Base-by-base conservation (phyloP, 1,140 invertebrate genomes). In the Agrypnia vestita region DNA sequence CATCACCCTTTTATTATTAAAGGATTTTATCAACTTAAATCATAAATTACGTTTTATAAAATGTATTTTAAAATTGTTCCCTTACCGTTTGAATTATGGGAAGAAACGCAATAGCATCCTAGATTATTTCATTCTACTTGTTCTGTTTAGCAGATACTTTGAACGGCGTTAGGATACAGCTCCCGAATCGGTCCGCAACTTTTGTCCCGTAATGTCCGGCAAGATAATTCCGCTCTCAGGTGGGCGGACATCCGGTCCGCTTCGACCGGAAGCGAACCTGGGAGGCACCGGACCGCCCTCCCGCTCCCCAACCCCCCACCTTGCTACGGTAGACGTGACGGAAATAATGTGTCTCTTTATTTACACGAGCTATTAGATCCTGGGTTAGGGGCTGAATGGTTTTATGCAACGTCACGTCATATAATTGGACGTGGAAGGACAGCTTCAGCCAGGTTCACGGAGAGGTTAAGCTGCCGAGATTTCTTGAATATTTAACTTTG, bases 181-280 rank as follows among this genome's bases (percentile, higher is more conserved):
- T 64, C n/a, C 25, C 19, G 35, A 64, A 64, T 64, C 61, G 61
- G 35, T 43, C 61, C 35, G 19, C 4, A 64, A 64, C 25, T 64
- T 64, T 64, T 64, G 35, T 64, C 61, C 61, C 35, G 19, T 64
- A 64, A 43, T n/a, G 61, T 64, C 61, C 61, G 61, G 25, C 13
- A 13, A 64, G 61, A 64, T 64, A 64, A 64, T 64, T 64, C 35
- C 61, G 19, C 61, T 64, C 61, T 64, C 61, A 64, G 61, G 61
- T 64, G 61, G 61, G 25, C 61, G 61, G 61, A 64, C 35, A 25
- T 64, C 61, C 61, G 61, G 61, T 64, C 61, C 35, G 21, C 35
- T 21, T 19, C 61, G 35, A 59, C 61, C 61, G 61, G 61, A 64
- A 35, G 61, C 55, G 55, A 8, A 21, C 55, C 55, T 15, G 12